These are phyloP conservation scores for Poliocrania exsul DNA, from an alignment of 2,797 vertebrate genomes.

Conservation along the genomic window DNA sequence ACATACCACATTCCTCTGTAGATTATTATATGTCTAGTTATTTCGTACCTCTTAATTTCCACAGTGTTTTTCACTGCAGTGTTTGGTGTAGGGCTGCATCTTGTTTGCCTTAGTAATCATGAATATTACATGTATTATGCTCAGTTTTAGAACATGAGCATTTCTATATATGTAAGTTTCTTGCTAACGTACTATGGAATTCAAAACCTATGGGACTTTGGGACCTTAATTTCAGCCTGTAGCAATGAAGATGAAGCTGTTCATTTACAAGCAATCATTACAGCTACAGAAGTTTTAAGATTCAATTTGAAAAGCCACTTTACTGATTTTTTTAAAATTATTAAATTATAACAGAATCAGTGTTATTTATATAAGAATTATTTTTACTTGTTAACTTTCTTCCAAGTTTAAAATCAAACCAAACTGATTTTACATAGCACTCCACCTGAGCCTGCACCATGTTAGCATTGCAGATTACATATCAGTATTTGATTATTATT, in stretches of 20 bases:
- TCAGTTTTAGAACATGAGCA: conserved; percentile 46
- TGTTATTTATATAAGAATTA: conserved; percentile 2
- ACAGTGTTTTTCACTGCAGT: background rate
- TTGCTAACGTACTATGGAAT: conserved; percentile 61
- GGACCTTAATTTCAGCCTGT: conserved; percentile 70
- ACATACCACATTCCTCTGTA: background rate
- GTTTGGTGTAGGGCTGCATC: background rate
- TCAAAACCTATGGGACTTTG: conserved; percentile 71
- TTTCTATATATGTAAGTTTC: conserved; percentile 72
- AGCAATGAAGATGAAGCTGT: conserved; percentile 68
- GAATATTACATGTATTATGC: conserved; percentile 38
- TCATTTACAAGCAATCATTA: conserved; percentile 70
- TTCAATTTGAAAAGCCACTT: conserved; percentile 45
- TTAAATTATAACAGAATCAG: conserved; percentile 28
- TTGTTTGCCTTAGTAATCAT: conserved; percentile 52
- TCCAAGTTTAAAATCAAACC: conserved; percentile 44
- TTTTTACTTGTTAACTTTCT: conserved; percentile 2
- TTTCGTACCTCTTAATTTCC: background rate
- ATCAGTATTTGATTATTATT: conserved; percentile 39
- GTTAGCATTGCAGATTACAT: conserved; percentile 39
- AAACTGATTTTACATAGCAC: background rate
- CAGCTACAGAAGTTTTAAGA: conserved; percentile 52
- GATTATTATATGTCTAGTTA: background rate
- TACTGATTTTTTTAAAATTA: conserved; percentile 29
- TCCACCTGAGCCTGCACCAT: background rate